These are phyloP conservation scores for Mythimna lalbum DNA, from an alignment of 2,888 invertebrate genomes.

Conservation along the genomic window DNA sequence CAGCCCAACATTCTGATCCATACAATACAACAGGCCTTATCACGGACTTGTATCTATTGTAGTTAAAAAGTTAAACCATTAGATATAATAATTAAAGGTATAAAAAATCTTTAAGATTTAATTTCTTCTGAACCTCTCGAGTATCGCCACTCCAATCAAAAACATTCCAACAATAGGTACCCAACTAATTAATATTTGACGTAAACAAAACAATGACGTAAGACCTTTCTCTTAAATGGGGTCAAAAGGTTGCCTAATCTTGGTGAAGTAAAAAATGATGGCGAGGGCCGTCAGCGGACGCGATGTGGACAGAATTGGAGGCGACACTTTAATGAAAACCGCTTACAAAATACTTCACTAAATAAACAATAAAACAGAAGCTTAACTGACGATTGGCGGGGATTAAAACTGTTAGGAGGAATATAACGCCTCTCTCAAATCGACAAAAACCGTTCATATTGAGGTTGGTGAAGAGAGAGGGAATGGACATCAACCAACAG, in stretches of 20 bases:
- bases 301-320: slow-evolving; percentile 52
- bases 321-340: slow-evolving; percentile 66
- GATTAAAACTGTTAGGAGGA: not conserved
- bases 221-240: slow-evolving; percentile 19
- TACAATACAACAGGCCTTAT: no score
- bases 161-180: not conserved
- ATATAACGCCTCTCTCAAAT: no score
- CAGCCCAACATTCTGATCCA: no score
- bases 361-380: slow-evolving; percentile 12
- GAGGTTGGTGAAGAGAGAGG: no score
- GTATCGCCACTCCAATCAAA: not conserved
- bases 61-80: no score
- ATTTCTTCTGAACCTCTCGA: no score
- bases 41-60: no score
- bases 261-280: slow-evolving; percentile 55
- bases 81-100: no score
- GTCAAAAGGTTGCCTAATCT: slow-evolving; percentile 54
- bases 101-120: no score
- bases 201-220: slow-evolving; percentile 40
- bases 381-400: not conserved
- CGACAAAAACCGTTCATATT: no score
- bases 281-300: slow-evolving; percentile 27
- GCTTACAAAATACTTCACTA: slow-evolving; percentile 43
- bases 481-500: no score
- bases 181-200: slow-evolving; percentile 17